Evolutionary conservation across 2,888 invertebrate genomes (phyloP).

Genomic region (Lithophane socia): DNA sequence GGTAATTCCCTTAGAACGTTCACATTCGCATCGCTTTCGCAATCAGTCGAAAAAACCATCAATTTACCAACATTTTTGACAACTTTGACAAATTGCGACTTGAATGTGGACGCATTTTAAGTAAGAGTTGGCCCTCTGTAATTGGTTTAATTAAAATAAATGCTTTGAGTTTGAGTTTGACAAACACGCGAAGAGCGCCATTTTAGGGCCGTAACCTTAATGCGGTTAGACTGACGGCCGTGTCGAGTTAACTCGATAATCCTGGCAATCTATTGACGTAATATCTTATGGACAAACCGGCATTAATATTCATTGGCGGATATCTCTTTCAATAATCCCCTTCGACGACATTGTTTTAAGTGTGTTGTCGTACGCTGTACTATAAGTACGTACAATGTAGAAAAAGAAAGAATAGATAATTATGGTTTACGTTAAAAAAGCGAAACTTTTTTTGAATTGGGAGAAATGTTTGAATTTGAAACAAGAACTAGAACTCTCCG

Average conservation of each 20-base stretch:
- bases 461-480: not conserved
- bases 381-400: not conserved
- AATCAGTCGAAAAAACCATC: too few relatives aligned
- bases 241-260: constrained; percentile 72
- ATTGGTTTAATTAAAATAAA: not conserved
- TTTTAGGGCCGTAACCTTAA: constrained; percentile 64
- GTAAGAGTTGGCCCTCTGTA: too few relatives aligned
- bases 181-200: constrained; percentile 33
- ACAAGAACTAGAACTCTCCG: not conserved
- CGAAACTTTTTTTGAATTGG: too few relatives aligned
- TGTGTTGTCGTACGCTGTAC: too few relatives aligned
- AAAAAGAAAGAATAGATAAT: not conserved
- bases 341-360: not conserved
- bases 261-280: constrained; percentile 72
- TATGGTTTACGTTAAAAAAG: not conserved
- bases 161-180: not conserved
- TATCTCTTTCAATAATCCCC: constrained; percentile 30
- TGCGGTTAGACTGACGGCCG: constrained; percentile 64
- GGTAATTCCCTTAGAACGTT: too few relatives aligned
- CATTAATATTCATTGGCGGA: constrained; percentile 69
- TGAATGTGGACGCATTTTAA: too few relatives aligned
- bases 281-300: constrained; percentile 66
- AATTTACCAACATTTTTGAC: too few relatives aligned
- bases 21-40: too few relatives aligned
- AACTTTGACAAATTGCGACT: too few relatives aligned